Percentiles rank a stretch among this genome's conserved stretches.
Evolutionary conservation across 2,797 vertebrate genomes (phyloP).

Genomic region (Spondyliosoma cantharus): DNA sequence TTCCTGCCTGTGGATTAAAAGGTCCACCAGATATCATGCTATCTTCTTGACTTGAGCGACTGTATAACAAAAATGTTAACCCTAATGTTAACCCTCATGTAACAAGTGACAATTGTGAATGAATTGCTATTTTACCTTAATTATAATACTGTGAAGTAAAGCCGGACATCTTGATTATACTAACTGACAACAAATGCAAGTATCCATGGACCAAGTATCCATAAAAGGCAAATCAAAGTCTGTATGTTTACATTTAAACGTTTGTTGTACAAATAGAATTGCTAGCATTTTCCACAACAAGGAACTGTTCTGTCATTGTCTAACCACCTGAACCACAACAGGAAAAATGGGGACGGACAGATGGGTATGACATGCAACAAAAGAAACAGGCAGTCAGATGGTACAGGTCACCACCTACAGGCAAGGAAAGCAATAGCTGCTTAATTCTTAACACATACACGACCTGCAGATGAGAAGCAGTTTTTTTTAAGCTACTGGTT

Average conservation of each 20-base stretch:
- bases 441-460: background rate
- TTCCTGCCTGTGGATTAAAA: background rate
- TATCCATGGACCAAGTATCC: background rate
- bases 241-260: background rate
- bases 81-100: slow-evolving; percentile 1
- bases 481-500: background rate
- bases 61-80: slow-evolving; percentile 1
- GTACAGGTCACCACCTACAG: background rate
- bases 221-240: background rate
- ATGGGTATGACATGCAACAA: background rate
- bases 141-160: background rate
- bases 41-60: background rate
- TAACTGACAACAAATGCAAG: background rate
- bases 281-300: background rate
- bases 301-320: background rate
- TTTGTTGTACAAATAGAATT: background rate
- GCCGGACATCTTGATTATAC: background rate
- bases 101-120: background rate
- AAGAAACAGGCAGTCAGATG: background rate
- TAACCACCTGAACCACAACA: background rate
- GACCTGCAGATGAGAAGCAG: background rate
- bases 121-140: background rate
- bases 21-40: background rate
- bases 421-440: background rate
- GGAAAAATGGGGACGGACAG: background rate